Evolutionary conservation across 2,797 vertebrate species (phyloP).

Genomic region (Astyanax mexicanus): DNA sequence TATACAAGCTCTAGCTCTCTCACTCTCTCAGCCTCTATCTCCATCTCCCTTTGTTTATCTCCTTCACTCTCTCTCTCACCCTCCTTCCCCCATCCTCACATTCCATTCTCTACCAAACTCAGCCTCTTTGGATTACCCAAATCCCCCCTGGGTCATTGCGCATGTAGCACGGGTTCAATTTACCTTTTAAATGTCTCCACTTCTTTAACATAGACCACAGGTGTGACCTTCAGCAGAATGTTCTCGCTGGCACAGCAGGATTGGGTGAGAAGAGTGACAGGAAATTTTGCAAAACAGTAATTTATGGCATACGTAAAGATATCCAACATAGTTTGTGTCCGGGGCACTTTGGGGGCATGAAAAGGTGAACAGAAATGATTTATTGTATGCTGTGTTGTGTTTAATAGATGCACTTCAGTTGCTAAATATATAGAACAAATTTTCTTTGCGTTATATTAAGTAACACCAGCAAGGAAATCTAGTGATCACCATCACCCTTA

Average conservation of each 20-base stretch:
- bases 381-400: too few species aligned
- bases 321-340: background rate
- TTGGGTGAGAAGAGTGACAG: background rate
- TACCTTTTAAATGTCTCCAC: background rate
- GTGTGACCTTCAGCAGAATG: background rate
- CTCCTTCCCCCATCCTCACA: background rate
- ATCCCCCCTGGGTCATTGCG: background rate
- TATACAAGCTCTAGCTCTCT: background rate
- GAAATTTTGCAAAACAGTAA: background rate
- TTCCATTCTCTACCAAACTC: background rate
- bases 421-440: too few species aligned
- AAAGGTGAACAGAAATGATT: too few species aligned
- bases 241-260: background rate
- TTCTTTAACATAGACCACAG: conserved; percentile 4
- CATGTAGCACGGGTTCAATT: background rate
- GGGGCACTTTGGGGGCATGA: too few species aligned
- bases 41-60: background rate
- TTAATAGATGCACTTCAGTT: too few species aligned
- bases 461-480: too few species aligned
- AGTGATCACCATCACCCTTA: too few species aligned
- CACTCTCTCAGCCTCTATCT: background rate
- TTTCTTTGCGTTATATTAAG: too few species aligned
- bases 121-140: background rate
- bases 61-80: background rate
- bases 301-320: background rate